phyloP scores from a whole-genome alignment of 2,113 vertebrate species.

The Equus quagga region DNA sequence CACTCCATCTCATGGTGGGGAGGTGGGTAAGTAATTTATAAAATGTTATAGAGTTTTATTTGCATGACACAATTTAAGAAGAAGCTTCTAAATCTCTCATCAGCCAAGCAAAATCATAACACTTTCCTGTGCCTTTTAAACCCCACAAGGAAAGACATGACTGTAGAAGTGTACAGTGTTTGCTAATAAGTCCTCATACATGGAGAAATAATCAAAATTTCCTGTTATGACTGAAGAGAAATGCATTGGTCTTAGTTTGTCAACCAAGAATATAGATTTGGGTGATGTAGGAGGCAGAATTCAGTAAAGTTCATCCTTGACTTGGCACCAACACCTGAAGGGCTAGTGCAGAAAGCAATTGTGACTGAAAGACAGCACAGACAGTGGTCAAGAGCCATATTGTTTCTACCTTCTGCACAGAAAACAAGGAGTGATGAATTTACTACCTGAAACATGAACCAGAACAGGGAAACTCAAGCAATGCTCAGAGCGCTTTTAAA shows the following conservation, averaged over 20 bases:
- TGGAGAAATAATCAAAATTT: not conserved
- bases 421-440: conserved; percentile 17
- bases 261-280: not conserved
- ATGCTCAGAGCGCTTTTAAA: not conserved
- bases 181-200: not conserved
- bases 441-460: not conserved
- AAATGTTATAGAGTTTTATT: conserved; percentile 13
- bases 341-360: not conserved
- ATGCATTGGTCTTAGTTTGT: not conserved
- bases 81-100: not conserved
- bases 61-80: conserved; percentile 12
- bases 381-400: not conserved
- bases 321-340: not conserved
- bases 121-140: conserved; percentile 2
- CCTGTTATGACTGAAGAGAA: not conserved
- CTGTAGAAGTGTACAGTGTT: not conserved
- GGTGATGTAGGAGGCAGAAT: not conserved
- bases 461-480: not conserved
- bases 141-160: not conserved
- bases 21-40: not conserved
- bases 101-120: not conserved
- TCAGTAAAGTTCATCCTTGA: not conserved
- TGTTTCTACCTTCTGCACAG: not conserved
- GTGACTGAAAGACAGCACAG: not conserved
- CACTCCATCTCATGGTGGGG: not conserved